These are phyloP conservation scores for Brachypteracias leptosomus DNA, from an alignment of 2,113 vertebrate genomes.

Conservation along the genomic window DNA sequence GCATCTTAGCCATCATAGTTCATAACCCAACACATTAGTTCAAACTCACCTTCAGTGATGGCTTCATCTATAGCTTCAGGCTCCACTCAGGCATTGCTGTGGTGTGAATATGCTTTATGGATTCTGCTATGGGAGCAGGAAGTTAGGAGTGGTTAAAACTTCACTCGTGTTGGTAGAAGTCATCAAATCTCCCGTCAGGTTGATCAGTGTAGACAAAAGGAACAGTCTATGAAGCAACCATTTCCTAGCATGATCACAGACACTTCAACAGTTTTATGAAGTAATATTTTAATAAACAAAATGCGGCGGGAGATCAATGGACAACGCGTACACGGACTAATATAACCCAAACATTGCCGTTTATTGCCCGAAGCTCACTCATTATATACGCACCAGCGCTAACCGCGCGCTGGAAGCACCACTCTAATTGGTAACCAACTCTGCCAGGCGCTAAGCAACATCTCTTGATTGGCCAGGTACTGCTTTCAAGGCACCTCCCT, in stretches of 20 bases:
- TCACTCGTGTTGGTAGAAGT: background rate
- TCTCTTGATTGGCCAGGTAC: too few relatives aligned
- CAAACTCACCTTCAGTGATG: background rate
- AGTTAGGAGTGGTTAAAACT: background rate
- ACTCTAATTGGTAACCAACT: too few relatives aligned
- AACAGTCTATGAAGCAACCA: background rate
- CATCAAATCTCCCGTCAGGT: background rate
- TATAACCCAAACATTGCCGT: too few relatives aligned
- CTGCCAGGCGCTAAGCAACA: too few relatives aligned
- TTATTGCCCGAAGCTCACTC: too few relatives aligned
- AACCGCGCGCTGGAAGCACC: too few relatives aligned
- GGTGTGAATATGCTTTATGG: background rate
- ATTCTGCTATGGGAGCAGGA: background rate
- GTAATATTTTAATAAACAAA: background rate
- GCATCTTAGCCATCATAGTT: background rate
- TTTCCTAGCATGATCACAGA: background rate
- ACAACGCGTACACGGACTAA: too few relatives aligned
- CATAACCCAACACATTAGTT: background rate
- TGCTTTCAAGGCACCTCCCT: too few relatives aligned
- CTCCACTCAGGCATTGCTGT: background rate
- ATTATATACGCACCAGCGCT: too few relatives aligned
- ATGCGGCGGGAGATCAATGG: too few relatives aligned
- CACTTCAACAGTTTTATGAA: background rate
- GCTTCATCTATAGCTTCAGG: background rate
- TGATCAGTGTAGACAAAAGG: background rate